Base-by-base conservation (phyloP, 30 jellyfish, hydroid and myxozoan genomes). In the Aurelia sp. region DNA sequence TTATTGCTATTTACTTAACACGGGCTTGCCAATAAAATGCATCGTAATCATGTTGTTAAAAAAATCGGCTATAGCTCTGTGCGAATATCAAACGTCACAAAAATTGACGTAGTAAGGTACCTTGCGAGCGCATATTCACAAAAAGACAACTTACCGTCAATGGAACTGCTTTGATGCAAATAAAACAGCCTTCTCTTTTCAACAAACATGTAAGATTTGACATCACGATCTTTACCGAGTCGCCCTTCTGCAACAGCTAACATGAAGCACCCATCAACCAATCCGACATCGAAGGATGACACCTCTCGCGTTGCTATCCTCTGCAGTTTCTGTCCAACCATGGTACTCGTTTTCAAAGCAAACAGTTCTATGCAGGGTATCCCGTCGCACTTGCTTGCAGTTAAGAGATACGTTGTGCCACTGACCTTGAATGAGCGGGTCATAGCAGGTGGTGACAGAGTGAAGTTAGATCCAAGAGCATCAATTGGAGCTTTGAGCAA, bases 171-270 rank as follows among this genome's bases (percentile, higher is more conserved):
- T 52, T 84, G 95, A 62, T 82, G 83, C 55, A 82, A 91, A 50
- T 76, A 75, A 62, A 91, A 85, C 31, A 3, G 3, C 13, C 51
- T 71, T 41, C 76, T 67, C 35, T 64, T 78, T 33, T 63, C 73
- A 62, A 64, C 78, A 68, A 76, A 57, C n/a, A 47, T 22, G 69
- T 76, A 79, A 13, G 65, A 4, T 57, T 20, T 57, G 30, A 86
- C 84, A 0, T 58, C 79, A 6, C 61, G 72, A 8, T 65, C 52
- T 11, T 33, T 47, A 15, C 89, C 66, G 4, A n/a, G 41, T 64
- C 89, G 48, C 9, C 80, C 77, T 44, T 86, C 85, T 6, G 95
- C 95, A 8, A 65, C 75, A 20, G 74, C 89, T 44, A 86, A 78
- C 85, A 86, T 53, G 47, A 35, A 35, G 62, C 52, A 51, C 21